A percentile compares a stretch with the other conserved stretches of the same genome.
phyloP scores from a whole-genome alignment of 2,113 vertebrate species.

The Sapajus apella region DNA sequence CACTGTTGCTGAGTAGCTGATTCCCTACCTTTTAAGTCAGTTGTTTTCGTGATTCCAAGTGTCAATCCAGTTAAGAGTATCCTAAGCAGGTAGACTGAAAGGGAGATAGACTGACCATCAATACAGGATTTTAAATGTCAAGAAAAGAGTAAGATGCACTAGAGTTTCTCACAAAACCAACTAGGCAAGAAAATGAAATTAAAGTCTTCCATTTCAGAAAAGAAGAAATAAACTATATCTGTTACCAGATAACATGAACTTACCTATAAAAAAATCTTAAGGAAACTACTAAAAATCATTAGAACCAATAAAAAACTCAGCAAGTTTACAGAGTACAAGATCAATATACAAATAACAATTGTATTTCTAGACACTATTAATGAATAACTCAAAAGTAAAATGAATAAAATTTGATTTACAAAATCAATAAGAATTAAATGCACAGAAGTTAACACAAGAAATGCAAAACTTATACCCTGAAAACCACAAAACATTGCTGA shows the following conservation, averaged over 20 bases:
- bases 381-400: neutral
- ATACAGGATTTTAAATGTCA: neutral
- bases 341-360: neutral
- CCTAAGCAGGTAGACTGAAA: neutral
- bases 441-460: neutral
- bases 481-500: neutral
- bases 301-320: neutral
- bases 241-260: neutral
- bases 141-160: neutral
- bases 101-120: neutral
- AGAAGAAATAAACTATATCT: neutral
- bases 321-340: neutral
- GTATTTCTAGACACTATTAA: neutral
- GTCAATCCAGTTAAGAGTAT: neutral
- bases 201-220: neutral
- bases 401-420: neutral
- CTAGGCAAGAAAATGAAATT: neutral
- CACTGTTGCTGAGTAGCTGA: neutral
- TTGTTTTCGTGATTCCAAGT: neutral
- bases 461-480: neutral
- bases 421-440: neutral
- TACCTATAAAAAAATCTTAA: neutral
- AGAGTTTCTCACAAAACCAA: neutral
- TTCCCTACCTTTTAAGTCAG: neutral
- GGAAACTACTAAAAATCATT: neutral